phyloP scores from a whole-genome alignment of 2,888 invertebrate species.

The Mythimna loreyi region DNA sequence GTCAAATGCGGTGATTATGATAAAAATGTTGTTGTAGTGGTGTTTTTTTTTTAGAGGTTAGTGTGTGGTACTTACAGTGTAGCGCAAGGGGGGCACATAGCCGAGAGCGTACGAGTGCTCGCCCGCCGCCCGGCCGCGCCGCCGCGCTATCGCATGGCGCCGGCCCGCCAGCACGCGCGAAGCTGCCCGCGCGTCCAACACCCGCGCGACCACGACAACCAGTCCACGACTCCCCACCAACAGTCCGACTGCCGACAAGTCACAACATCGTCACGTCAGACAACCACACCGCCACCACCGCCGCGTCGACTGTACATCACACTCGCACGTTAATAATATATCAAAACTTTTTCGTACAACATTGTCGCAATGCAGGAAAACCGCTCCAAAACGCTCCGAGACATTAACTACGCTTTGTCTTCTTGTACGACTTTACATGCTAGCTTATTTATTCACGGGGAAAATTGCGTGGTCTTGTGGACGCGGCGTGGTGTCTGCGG shows the following conservation, averaged over 20 bases:
- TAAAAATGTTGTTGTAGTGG: not conserved
- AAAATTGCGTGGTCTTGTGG: constrained; percentile 59
- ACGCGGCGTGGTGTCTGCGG: constrained; percentile 58
- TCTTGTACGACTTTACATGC: constrained; percentile 63
- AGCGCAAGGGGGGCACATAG: constrained; percentile 90
- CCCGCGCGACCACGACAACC: constrained; percentile 72
- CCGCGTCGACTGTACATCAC: constrained; percentile 58
- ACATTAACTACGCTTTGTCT: constrained; percentile 65
- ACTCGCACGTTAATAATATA: constrained; percentile 73
- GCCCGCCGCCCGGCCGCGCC: constrained; percentile 87
- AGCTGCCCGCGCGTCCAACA: constrained; percentile 67
- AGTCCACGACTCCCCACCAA: constrained; percentile 84
- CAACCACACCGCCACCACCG: constrained; percentile 59
- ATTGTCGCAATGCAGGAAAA: constrained; percentile 88
- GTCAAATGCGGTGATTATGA: constrained; percentile 37
- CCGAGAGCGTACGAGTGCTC: constrained; percentile 87
- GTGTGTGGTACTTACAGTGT: constrained; percentile 84
- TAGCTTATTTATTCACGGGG: constrained; percentile 67
- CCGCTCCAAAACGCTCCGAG: constrained; percentile 66
- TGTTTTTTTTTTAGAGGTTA: constrained; percentile 6
- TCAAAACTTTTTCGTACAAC: constrained; percentile 73
- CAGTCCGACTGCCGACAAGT: constrained; percentile 89
- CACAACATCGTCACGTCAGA: constrained; percentile 69
- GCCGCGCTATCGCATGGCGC: constrained; percentile 84
- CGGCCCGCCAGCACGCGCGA: constrained; percentile 73